Conservation (phyloP, 1,140 invertebrate species). For the Ooceraea biroi region DNA sequence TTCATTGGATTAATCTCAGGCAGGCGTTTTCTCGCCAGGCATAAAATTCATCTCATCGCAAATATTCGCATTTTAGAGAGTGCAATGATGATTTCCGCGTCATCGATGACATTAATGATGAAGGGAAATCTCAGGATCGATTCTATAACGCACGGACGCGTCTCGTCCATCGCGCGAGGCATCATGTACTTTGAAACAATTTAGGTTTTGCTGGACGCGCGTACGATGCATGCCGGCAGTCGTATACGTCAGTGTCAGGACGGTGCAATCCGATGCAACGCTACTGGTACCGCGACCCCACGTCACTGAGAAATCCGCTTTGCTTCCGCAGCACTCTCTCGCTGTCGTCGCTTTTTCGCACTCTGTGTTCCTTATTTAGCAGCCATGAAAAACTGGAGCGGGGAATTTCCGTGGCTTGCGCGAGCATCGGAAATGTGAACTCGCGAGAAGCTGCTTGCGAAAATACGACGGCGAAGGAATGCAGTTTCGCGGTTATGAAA, state of each 20-base stretch:
- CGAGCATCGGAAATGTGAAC: slow-evolving; percentile 21
- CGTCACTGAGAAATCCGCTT: slow-evolving; percentile 59
- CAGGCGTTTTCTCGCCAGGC: not conserved
- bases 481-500: slow-evolving; percentile 14
- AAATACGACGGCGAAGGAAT: slow-evolving; percentile 14
- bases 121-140: slow-evolving; percentile 31
- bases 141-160: slow-evolving; percentile 47
- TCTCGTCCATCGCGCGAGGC: slow-evolving; percentile 56
- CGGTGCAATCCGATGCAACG: slow-evolving; percentile 29
- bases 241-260: slow-evolving; percentile 69
- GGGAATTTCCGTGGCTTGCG: slow-evolving; percentile 18
- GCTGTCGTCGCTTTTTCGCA: not conserved
- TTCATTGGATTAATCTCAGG: slow-evolving; percentile 55
- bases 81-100: slow-evolving; percentile 36
- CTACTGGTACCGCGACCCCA: slow-evolving; percentile 17
- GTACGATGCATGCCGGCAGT: slow-evolving; percentile 41
- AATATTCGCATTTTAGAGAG: slow-evolving; percentile 19
- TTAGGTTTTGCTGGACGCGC: slow-evolving; percentile 14
- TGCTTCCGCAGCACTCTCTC: slow-evolving; percentile 23
- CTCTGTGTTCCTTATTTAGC: slow-evolving; percentile 45
- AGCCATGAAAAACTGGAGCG: slow-evolving; percentile 14
- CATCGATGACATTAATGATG: slow-evolving; percentile 53
- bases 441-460: not conserved
- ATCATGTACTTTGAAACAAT: slow-evolving; percentile 71
- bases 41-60: slow-evolving; percentile 27